phyloP scores from a whole-genome alignment of 2,797 vertebrate species.

The Melopsittacus undulatus region DNA sequence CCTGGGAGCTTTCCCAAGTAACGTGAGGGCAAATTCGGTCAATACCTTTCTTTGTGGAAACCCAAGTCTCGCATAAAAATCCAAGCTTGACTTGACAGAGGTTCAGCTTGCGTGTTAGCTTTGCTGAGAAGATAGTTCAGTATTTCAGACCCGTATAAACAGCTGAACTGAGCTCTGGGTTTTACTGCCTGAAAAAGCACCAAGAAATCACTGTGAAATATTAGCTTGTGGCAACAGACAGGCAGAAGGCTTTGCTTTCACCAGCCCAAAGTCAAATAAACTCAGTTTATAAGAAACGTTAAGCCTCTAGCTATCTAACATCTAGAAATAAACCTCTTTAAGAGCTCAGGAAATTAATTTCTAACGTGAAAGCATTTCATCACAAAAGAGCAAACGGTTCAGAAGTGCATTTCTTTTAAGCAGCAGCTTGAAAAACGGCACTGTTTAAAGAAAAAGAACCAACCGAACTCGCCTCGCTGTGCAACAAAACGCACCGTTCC shows the following conservation, averaged over 20 bases:
- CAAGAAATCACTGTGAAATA: background rate
- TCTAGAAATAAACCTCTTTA: background rate
- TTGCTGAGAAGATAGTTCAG: background rate
- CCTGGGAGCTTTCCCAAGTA: background rate
- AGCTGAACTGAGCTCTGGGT: background rate
- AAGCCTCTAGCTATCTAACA: background rate
- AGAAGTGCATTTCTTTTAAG: background rate
- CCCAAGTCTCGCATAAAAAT: background rate
- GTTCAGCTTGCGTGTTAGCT: background rate
- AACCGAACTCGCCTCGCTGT: background rate
- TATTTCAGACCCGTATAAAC: background rate
- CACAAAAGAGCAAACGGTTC: background rate
- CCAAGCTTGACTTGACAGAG: background rate
- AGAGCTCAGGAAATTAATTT: background rate
- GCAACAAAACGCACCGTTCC: background rate
- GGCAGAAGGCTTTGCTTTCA: background rate
- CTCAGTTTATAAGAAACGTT: background rate
- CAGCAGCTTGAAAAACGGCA: background rate
- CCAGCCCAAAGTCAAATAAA: background rate
- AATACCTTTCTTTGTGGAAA: conserved; percentile 8
- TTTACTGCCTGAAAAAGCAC: background rate
- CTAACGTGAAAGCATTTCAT: background rate
- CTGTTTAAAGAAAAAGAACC: background rate
- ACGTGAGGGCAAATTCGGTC: background rate
- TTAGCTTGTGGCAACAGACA: background rate